Evolutionary conservation across 2,888 invertebrate species (phyloP), one percentile per base, ranked within the genome.

Genomic region (Lapara coniferarum): DNA sequence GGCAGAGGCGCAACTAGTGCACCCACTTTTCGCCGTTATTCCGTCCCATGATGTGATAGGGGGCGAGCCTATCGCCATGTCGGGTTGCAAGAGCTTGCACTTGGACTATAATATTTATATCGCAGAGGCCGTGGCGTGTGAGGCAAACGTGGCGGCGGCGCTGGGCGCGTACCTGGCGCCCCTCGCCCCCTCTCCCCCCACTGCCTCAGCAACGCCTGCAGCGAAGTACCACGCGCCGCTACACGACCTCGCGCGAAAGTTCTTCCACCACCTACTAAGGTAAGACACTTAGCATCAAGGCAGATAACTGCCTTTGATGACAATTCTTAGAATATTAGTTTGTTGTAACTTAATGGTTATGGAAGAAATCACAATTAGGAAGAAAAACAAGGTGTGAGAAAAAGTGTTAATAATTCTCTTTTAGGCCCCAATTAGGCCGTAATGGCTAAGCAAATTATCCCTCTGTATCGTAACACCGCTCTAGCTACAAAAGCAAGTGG

Each of bases 201-300:
- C 95, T 52, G 96, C 97, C 25, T 25, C 25, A 13, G 94, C 95
- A 59, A 94, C 96, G 0, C 90, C 96, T 59, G 96, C 96, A 69
- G 95, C 95, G 73, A 95, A 96, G 7, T 98, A 96, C 87, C 96
- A 97, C 57, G 96, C 96, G 85, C 95, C 97, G 84, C 95, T 98
- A 10, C 95, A 96, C 77, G 97, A 97, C 84, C 93, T 98, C 55
- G 98, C 98, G 0, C 94, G 98, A 77, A 94, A 97, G 77, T 98
- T 97, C 92, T 98, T 98, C 85, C 97, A 98, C 84, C 97, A 97
- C 82, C 88, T 98, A 66, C 93, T 98, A 16, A 95, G 97, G 97
- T 97, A 71, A 78, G 76, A 14, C 6, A 25, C 7, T 14, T 52
- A 6, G 12, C 25, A 2, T 30, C 13, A 30, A 13, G 25, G n/a